Base-by-base conservation (phyloP, 2,888 invertebrate species). In the Rhagophthalmus giganteus region DNA sequence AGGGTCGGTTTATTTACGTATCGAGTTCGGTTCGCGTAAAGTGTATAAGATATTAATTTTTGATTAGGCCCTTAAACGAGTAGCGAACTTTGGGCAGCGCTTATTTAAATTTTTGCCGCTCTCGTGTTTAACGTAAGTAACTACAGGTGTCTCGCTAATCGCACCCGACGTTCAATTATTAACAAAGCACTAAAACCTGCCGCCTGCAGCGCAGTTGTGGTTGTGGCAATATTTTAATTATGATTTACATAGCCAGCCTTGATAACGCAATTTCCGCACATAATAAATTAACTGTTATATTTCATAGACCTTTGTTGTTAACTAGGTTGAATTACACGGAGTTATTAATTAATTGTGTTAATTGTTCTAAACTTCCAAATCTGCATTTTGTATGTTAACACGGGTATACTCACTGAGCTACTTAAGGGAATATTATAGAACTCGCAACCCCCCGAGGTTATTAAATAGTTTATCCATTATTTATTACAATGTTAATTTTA, bases 131-230 rank as follows among this genome's bases (percentile, higher is more conserved):
- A 41, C 44, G 49, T 35, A 49, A 48, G 47, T 42, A 61, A 66
- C 66, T 68, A 67, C 60, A 66, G 67, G 65, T 67, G 65, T 68
- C 68, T 64, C 64, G 64, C 67, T 69, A 72, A 73, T 73, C 71
- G 68, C 64, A 64, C 59, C 65, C 67, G 72, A 73, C 71, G 66
- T 69, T 73, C 70, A 71, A 72, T 73, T 73, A 73, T 73, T 73
- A 69, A 71, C 69, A 65, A 65, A 69, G 67, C 68, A 68, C 68
- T 70, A 69, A 68, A 66, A 63, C 56, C 60, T 58, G 58, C 62
- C 60, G 63, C 64, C 61, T 64, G 60, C 61, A 61, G 58, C 65
- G 55, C 58, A 62, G 66, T 60, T 69, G 70, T 61, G 68, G 70
- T 67, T 64, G 61, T 64, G 63, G 66, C 67, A 61, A 67, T 69